Conservation (phyloP, 2,797 vertebrate species). For the Pseudomugil tenellus region DNA sequence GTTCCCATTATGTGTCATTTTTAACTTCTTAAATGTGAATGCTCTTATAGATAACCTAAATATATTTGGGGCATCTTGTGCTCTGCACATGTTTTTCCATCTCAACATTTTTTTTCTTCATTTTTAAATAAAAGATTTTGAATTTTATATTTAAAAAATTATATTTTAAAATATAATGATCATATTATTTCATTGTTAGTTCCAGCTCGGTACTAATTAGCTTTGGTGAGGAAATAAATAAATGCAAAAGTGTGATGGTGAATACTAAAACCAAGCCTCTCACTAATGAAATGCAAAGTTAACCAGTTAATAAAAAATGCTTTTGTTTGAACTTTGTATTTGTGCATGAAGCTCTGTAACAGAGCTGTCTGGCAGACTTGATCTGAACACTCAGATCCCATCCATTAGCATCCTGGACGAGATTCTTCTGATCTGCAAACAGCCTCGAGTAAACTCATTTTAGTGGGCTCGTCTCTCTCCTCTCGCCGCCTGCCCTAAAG, state of each 20-base stretch:
- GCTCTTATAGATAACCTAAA: neutral
- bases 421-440: constrained; percentile 83
- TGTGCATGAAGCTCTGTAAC: constrained; percentile 30
- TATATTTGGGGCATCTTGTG: neutral
- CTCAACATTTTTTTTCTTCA: neutral
- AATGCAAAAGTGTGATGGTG: constrained; percentile 25
- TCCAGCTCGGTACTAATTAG: constrained; percentile 30
- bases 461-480: constrained; percentile 71
- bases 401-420: constrained; percentile 81
- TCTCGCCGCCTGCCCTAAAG: constrained; percentile 74
- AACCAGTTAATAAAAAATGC: constrained; percentile 34
- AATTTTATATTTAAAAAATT: too few species aligned
- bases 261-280: constrained; percentile 29
- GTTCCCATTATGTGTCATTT: neutral
- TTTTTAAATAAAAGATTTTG: constrained; percentile 8
- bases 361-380: constrained; percentile 55
- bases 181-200: constrained; percentile 11
- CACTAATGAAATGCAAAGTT: constrained; percentile 43
- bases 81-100: neutral
- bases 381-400: constrained; percentile 63
- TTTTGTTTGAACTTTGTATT: constrained; percentile 49
- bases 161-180: constrained; percentile 7
- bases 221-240: constrained; percentile 12
- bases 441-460: constrained; percentile 84
- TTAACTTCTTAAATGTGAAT: neutral